Percentiles rank a stretch among this genome's conserved stretches.
Evolutionary conservation across 1,140 invertebrate species (phyloP).

Genomic region (Drosophila miranda): DNA sequence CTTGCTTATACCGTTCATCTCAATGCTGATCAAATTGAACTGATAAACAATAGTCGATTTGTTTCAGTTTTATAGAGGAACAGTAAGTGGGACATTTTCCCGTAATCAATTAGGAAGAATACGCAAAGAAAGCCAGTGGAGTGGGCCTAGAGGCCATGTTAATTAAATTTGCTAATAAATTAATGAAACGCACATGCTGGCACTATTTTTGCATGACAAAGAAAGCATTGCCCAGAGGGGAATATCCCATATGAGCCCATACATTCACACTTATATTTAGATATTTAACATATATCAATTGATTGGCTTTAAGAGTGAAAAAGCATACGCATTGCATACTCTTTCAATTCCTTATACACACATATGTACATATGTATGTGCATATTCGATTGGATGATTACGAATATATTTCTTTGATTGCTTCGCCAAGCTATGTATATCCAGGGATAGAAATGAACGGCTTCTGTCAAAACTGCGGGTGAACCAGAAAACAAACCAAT

Average conservation of each 20-base stretch:
- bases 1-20: slow-evolving; percentile 21
- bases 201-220: slow-evolving; percentile 2
- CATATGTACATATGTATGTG: no score
- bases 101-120: slow-evolving; percentile 40
- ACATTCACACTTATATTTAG: no score
- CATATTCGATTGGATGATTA: no score
- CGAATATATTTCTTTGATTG: no score
- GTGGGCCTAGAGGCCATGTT: background rate
- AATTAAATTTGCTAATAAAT: slow-evolving; percentile 41
- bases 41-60: background rate
- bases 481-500: slow-evolving; percentile 17
- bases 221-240: no score
- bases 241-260: no score
- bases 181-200: slow-evolving; percentile 7
- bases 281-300: no score
- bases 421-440: no score
- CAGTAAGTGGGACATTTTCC: slow-evolving; percentile 30
- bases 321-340: no score
- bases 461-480: background rate
- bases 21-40: background rate
- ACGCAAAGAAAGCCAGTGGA: slow-evolving; percentile 13
- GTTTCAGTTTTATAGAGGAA: slow-evolving; percentile 26
- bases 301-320: no score
- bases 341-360: no score
- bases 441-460: no score